phyloP scores from a whole-genome alignment of 1,140 invertebrate species.

The Trissolcus basalis region DNA sequence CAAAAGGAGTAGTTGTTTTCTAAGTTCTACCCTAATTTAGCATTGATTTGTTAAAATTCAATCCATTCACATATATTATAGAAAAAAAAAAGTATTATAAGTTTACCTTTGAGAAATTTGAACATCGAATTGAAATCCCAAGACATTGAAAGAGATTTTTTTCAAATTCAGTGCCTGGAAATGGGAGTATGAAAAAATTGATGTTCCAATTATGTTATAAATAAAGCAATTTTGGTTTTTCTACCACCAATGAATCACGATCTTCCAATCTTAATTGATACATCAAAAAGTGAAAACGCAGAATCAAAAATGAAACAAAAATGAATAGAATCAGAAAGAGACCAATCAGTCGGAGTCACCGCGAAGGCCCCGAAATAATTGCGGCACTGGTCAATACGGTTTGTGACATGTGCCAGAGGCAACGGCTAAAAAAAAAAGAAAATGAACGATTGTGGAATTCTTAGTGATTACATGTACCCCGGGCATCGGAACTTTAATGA shows the following conservation, averaged over 20 bases:
- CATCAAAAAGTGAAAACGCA: slow-evolving; percentile 28
- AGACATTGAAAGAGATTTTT: neutral
- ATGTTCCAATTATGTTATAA: too few relatives aligned
- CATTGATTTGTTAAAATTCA: too few relatives aligned
- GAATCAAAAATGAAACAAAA: slow-evolving; percentile 32
- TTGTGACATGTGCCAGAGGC: slow-evolving; percentile 50
- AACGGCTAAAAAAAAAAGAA: slow-evolving; percentile 23
- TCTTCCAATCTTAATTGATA: slow-evolving; percentile 18
- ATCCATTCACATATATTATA: too few relatives aligned
- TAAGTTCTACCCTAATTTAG: neutral
- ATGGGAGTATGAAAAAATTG: too few relatives aligned
- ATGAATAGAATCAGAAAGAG: slow-evolving; percentile 29
- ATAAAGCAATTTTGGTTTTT: neutral
- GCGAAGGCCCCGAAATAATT: slow-evolving; percentile 39
- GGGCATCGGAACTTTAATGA: slow-evolving; percentile 57
- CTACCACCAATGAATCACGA: slow-evolving; percentile 4
- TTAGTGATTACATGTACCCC: slow-evolving; percentile 43
- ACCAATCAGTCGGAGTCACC: slow-evolving; percentile 26
- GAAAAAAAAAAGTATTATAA: too few relatives aligned
- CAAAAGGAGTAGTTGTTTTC: neutral
- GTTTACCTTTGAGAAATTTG: too few relatives aligned
- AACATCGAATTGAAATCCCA: too few relatives aligned
- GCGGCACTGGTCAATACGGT: slow-evolving; percentile 45
- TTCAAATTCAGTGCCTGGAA: neutral
- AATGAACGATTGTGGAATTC: slow-evolving; percentile 51